phyloP scores from a whole-genome alignment of 2,888 invertebrate species.

The Cheilosia pagana region DNA sequence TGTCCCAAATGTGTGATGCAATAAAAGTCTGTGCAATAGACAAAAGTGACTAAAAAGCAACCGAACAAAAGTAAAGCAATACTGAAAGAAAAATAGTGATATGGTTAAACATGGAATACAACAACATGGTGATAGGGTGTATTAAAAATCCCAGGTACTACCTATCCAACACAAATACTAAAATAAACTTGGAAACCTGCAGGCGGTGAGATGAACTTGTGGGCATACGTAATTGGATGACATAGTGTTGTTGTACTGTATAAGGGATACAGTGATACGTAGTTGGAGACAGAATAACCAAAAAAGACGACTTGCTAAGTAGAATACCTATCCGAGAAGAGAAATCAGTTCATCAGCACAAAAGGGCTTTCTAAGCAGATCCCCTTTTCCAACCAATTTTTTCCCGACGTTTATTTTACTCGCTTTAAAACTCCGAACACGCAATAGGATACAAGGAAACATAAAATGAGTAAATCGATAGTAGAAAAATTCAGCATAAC shows the following conservation, averaged over 20 bases:
- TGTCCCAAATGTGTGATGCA: constrained; percentile 36
- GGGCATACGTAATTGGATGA: constrained; percentile 77
- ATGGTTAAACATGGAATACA: constrained; percentile 66
- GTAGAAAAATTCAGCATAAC: constrained; percentile 80
- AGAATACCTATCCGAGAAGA: constrained; percentile 52
- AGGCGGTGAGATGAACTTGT: constrained; percentile 79
- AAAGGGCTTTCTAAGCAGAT: constrained; percentile 48
- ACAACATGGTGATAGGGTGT: constrained; percentile 53
- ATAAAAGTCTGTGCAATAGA: constrained; percentile 29
- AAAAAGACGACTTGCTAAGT: constrained; percentile 56
- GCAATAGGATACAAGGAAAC: constrained; percentile 54
- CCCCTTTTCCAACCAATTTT: constrained; percentile 48
- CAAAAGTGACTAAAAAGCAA: constrained; percentile 27
- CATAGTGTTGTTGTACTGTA: constrained; percentile 76
- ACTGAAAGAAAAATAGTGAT: constrained; percentile 35
- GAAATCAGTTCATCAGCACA: constrained; percentile 60
- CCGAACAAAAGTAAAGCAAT: constrained; percentile 12
- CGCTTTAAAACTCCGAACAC: constrained; percentile 53
- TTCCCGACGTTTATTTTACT: constrained; percentile 53
- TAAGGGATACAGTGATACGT: constrained; percentile 70
- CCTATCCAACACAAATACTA: constrained; percentile 53
- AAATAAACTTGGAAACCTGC: constrained; percentile 76
- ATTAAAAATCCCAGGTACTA: constrained; percentile 62
- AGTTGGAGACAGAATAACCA: constrained; percentile 68
- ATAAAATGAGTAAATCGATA: constrained; percentile 81